Base-by-base conservation (phyloP, 2,113 vertebrate genomes). In the Ammodytes dubius region DNA sequence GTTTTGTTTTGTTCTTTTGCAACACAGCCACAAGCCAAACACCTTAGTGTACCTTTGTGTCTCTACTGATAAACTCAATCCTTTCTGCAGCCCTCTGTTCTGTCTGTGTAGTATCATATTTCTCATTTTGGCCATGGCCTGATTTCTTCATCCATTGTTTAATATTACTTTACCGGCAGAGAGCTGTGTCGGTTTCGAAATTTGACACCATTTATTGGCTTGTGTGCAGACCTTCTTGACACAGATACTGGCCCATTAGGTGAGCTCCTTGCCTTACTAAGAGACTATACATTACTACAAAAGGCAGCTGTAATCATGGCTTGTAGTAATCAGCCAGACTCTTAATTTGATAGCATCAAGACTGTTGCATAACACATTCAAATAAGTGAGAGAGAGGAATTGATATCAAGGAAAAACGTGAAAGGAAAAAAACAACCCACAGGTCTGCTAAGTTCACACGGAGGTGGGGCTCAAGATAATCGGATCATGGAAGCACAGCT, bases 381-480 rank as follows among this genome's bases (percentile, higher is more conserved):
- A 17, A 57, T 19, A 53, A 84, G 54, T 67, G 56, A 67, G 45
- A 17, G 49, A 50, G 6, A 76, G 52, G 81, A 70, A 53, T 73
- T 56, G 69, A 43, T 69, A 63, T 40, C 1, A 40, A 67, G 65
- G 68, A 54, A 74, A 57, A 43, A 45, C 27, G 47, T 77, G 66
- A 61, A 45, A 70, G 50, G 43, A 75, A 53, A 79, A 74, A 27
- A 27, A 27, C 27, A 27, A 27, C 27, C 27, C 15, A 37, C 17
- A 5, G 52, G 13, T 17, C 19, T 56, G 40, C 45, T 77, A 17
- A 46, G 76, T 80, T 81, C 69, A 69, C 79, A 40, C 0, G 19
- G 79, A 80, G 77, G 64, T 37, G 45, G 14, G 40, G 84, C 89
- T 87, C 27, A 74, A 64, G 88, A 88, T 92, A 91, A 93, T 91